Evolutionary conservation across 2,113 vertebrate genomes (phyloP).

Genomic region (Brevimyrus niger): DNA sequence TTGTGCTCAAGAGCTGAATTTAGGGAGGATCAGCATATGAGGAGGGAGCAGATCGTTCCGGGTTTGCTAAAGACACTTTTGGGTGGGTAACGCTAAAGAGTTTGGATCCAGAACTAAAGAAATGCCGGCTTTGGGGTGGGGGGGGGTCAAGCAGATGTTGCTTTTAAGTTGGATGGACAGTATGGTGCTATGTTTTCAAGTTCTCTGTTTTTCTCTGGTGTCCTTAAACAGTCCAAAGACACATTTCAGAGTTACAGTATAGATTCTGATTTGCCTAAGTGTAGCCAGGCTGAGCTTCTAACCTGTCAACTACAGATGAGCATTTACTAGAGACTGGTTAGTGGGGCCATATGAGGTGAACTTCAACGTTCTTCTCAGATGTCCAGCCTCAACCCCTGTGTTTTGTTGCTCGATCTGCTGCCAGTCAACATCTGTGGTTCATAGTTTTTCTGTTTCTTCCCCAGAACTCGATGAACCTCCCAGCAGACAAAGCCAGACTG

Average conservation of each 20-base stretch:
- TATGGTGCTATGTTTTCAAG: slow-evolving; percentile 4
- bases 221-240: slow-evolving; percentile 1
- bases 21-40: slow-evolving; percentile 4
- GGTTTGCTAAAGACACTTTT: slow-evolving; percentile 28
- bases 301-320: not conserved
- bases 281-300: not conserved
- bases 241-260: not conserved
- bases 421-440: no score
- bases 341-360: not conserved
- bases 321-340: not conserved
- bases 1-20: not conserved
- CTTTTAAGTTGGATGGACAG: slow-evolving; percentile 34
- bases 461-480: slow-evolving; percentile 94
- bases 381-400: not conserved
- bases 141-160: slow-evolving; percentile 47
- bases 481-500: slow-evolving; percentile 87
- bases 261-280: not conserved
- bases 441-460: slow-evolving; percentile 16
- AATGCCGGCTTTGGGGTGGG: slow-evolving; percentile 33
- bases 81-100: slow-evolving; percentile 33
- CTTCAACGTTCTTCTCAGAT: not conserved
- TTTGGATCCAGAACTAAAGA: slow-evolving; percentile 25
- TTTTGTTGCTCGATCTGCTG: not conserved
- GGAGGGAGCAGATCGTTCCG: slow-evolving; percentile 34
- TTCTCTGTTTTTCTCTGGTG: not conserved